These are phyloP conservation scores for Aphelenchoides besseyi DNA, from an alignment of 1,140 invertebrate species.

Conservation along the genomic window DNA sequence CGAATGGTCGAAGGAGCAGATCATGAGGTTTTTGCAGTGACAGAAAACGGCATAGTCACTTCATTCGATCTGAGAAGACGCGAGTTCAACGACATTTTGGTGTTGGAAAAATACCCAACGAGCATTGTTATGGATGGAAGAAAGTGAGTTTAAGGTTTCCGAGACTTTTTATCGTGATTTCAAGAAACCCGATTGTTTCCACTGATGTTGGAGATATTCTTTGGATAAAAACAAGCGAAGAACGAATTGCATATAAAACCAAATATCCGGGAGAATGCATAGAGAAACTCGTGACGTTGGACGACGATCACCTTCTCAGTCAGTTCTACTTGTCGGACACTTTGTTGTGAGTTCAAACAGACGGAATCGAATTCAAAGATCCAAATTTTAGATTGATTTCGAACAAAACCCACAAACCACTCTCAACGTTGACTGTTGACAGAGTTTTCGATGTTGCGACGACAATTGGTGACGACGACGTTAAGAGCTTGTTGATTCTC, in stretches of 20 bases:
- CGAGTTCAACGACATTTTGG: not conserved
- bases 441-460: not conserved
- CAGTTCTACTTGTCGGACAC: not conserved
- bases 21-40: not conserved
- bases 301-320: not conserved
- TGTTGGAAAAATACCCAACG: not conserved
- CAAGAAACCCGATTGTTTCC: slow-evolving; percentile 3
- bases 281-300: not conserved
- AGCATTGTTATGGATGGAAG: not conserved
- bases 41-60: not conserved
- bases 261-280: not conserved
- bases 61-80: not conserved
- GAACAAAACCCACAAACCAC: not conserved
- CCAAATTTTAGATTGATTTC: not conserved
- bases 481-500: not conserved
- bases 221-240: not conserved
- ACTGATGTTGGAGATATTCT: slow-evolving; percentile 6
- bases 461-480: not conserved
- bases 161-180: not conserved
- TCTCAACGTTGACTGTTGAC: not conserved
- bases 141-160: not conserved
- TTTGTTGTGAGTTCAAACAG: not conserved
- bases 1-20: not conserved
- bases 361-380: not conserved
- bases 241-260: not conserved